Percentiles rank a stretch among this genome's conserved stretches.
Evolutionary conservation across 2,797 vertebrate species (phyloP).

Genomic region (Lagorchestes hirsutus): DNA sequence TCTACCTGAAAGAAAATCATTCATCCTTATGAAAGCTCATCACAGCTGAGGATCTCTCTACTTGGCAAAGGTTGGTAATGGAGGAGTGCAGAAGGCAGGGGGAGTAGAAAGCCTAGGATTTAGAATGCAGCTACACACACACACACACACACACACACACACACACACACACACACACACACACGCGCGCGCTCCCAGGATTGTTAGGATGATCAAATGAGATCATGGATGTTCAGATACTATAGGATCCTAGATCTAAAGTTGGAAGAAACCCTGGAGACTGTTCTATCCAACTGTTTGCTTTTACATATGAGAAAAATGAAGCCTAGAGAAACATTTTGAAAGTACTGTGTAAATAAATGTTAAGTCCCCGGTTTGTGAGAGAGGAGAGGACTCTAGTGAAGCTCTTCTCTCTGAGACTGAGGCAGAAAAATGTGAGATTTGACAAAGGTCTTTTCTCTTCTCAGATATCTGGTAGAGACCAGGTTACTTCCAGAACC

Average conservation of each 20-base stretch:
- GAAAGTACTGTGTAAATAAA: not conserved
- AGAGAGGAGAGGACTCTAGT: not conserved
- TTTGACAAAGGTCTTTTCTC: not conserved
- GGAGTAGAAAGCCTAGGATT: not conserved
- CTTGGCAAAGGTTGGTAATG: not conserved
- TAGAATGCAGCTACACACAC: not conserved
- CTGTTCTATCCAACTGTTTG: not conserved
- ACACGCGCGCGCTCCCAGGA: not conserved
- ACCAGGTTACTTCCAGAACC: not conserved
- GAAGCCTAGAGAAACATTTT: not conserved
- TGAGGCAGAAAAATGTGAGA: not conserved
- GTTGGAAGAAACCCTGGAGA: not conserved
- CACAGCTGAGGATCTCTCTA: not conserved
- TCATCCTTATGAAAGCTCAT: not conserved
- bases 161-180: too few species aligned
- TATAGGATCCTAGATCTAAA: not conserved
- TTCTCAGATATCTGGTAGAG: not conserved
- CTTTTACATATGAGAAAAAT: not conserved
- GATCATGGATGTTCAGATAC: not conserved
- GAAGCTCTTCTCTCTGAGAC: not conserved
- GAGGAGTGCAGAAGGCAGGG: too few species aligned
- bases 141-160: too few species aligned
- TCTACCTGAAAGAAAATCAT: not conserved
- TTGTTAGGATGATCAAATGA: not conserved
- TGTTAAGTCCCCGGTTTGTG: not conserved